Evolutionary conservation across 2,113 vertebrate species (phyloP).

Genomic region (Hydropotes inermis): DNA sequence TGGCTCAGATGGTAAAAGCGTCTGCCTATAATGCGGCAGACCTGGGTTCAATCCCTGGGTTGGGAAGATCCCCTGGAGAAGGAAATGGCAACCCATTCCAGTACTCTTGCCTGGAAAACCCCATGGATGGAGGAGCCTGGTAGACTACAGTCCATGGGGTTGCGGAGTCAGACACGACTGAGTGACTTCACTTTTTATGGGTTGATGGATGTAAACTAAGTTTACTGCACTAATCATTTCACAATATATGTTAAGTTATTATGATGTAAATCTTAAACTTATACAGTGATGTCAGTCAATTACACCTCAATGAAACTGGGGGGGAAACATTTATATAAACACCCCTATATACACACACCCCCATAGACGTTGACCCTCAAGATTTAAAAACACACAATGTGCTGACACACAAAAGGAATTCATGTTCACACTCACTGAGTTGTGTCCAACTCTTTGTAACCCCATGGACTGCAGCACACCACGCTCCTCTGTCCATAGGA

Average conservation of each 20-base stretch:
- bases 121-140: too few species aligned
- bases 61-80: too few species aligned
- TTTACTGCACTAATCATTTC: not conserved
- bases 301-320: not conserved
- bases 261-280: too few species aligned
- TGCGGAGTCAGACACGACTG: not conserved
- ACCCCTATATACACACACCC: not conserved
- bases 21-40: too few species aligned
- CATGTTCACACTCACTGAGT: not conserved
- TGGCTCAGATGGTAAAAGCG: too few species aligned
- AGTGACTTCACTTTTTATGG: not conserved
- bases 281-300: rapidly evolving
- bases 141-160: too few species aligned
- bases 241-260: too few species aligned
- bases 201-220: too few species aligned
- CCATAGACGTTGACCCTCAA: too few species aligned
- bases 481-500: not conserved
- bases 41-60: too few species aligned
- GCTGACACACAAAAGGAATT: not conserved
- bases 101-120: too few species aligned
- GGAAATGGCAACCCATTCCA: too few species aligned
- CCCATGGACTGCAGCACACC: not conserved
- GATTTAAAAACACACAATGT: not conserved
- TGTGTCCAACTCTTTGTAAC: not conserved
- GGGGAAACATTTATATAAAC: not conserved